Evolutionary conservation across 2,797 vertebrate genomes (phyloP).

Genomic region (Jordanella pulchra): DNA sequence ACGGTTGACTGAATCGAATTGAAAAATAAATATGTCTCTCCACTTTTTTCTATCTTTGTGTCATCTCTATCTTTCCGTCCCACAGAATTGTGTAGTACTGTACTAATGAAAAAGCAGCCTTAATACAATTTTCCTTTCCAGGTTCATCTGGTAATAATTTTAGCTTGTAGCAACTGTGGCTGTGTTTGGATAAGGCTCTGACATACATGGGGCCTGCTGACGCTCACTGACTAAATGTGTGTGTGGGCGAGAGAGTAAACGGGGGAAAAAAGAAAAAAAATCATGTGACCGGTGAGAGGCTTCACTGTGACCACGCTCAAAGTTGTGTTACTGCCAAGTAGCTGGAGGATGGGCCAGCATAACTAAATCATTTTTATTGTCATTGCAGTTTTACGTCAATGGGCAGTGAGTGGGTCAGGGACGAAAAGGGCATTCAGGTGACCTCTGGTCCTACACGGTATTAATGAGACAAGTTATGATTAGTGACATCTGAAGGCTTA

Average conservation of each 20-base stretch:
- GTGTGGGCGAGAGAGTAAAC: conserved; percentile 28
- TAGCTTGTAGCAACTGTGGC: conserved; percentile 77
- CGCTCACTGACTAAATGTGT: conserved; percentile 40
- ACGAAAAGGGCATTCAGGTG: conserved; percentile 41
- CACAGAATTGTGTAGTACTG: conserved; percentile 38
- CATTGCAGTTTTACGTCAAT: conserved; percentile 57
- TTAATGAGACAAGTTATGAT: conserved; percentile 55
- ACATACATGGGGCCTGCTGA: conserved; percentile 73
- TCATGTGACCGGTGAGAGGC: conserved; percentile 39
- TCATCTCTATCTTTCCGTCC: conserved; percentile 6
- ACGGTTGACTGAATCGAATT: conserved; percentile 24
- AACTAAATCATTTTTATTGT: conserved; percentile 69
- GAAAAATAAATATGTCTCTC: conserved; percentile 19
- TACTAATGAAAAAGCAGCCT: conserved; percentile 72
- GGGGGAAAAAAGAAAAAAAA: conserved; percentile 16
- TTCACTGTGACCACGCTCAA: conserved; percentile 14
- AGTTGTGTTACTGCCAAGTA: conserved; percentile 47
- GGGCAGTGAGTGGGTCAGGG: conserved; percentile 25
- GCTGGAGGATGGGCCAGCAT: conserved; percentile 55
- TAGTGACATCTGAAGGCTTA: conserved; percentile 46
- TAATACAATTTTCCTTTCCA: conserved; percentile 69
- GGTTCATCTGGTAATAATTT: conserved; percentile 80
- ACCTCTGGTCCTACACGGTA: conserved; percentile 36
- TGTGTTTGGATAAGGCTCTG: conserved; percentile 78
- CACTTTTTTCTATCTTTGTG: conserved; percentile 2